phyloP scores from a whole-genome alignment of 64 coral and sea anemone genomes.

The Stylophora pistillata region DNA sequence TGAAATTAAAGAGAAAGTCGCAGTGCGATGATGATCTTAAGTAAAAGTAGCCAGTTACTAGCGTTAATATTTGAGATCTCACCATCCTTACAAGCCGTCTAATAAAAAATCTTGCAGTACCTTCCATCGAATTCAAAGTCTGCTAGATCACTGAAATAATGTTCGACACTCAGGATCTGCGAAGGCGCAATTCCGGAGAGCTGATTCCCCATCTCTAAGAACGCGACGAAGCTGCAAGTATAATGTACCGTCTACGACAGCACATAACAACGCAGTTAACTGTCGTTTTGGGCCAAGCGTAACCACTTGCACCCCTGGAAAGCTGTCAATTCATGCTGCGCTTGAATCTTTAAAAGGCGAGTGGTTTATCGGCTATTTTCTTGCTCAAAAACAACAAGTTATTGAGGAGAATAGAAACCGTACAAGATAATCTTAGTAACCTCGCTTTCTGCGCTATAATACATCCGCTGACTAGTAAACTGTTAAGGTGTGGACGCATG shows the following conservation, averaged over 20 bases:
- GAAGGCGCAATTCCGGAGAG: slow-evolving; percentile 92
- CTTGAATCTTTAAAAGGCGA: not conserved
- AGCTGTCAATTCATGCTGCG: slow-evolving; percentile 6
- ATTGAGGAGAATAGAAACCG: not conserved
- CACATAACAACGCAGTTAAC: not conserved
- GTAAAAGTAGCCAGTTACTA: not conserved
- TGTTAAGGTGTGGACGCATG: not conserved
- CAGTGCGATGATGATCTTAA: too few species aligned
- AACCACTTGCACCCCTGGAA: slow-evolving; percentile 32
- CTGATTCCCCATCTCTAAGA: slow-evolving; percentile 81
- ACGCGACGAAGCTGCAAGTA: not conserved
- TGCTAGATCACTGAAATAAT: slow-evolving; percentile 90
- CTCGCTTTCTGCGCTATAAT: not conserved
- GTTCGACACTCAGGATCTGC: slow-evolving; percentile 92
- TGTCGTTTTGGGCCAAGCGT: not conserved
- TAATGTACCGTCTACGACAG: not conserved
- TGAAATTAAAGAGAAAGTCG: too few species aligned
- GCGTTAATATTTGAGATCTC: not conserved
- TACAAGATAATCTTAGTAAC: not conserved
- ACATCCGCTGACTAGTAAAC: not conserved
- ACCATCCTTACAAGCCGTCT: not conserved
- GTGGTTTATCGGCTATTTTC: not conserved
- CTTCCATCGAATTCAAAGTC: slow-evolving; percentile 95
- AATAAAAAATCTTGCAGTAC: slow-evolving; percentile 10
- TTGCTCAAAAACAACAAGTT: not conserved